Percentiles rank a stretch among this genome's conserved stretches.
Evolutionary conservation across 2,888 invertebrate species (phyloP).

Genomic region (Kuschelorhynchus macadamiae): DNA sequence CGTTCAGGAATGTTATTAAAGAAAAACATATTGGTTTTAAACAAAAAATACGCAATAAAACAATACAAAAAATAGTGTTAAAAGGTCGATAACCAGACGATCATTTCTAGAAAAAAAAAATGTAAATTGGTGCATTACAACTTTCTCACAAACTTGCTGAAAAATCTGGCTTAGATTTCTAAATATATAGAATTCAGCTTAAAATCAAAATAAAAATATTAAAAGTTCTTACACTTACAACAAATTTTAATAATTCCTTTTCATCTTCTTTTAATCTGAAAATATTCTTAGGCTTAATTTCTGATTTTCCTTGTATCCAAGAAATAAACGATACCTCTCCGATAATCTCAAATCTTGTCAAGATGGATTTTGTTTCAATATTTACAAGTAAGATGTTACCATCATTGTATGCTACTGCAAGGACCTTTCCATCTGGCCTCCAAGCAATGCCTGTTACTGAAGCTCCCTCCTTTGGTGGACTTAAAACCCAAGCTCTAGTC

Average conservation of each 20-base stretch:
- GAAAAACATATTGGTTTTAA: no score
- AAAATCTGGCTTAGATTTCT: no score
- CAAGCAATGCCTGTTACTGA: constrained; percentile 86
- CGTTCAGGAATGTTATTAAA: no score
- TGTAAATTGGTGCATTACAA: no score
- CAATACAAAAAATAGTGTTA: no score
- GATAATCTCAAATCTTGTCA: constrained; percentile 31
- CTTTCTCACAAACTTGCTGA: no score
- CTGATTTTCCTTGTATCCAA: constrained; percentile 72
- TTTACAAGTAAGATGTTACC: constrained; percentile 71
- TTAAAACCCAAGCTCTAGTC: constrained; percentile 92
- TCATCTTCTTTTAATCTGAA: constrained; percentile 56
- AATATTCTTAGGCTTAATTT: constrained; percentile 53
- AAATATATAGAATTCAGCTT: no score
- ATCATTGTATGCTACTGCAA: constrained; percentile 80
- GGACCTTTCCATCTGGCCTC: constrained; percentile 95
- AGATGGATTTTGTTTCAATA: constrained; percentile 39
- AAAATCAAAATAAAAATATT: no score
- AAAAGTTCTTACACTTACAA: constrained; percentile 37
- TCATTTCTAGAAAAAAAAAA: no score
- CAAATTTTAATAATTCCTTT: constrained; percentile 44
- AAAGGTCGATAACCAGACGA: no score
- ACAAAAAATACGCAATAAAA: no score
- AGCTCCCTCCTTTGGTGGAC: constrained; percentile 82
- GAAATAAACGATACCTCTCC: constrained; percentile 80